Base-by-base conservation (phyloP, 2,888 invertebrate species). In the Aleiodes leptofemur region DNA sequence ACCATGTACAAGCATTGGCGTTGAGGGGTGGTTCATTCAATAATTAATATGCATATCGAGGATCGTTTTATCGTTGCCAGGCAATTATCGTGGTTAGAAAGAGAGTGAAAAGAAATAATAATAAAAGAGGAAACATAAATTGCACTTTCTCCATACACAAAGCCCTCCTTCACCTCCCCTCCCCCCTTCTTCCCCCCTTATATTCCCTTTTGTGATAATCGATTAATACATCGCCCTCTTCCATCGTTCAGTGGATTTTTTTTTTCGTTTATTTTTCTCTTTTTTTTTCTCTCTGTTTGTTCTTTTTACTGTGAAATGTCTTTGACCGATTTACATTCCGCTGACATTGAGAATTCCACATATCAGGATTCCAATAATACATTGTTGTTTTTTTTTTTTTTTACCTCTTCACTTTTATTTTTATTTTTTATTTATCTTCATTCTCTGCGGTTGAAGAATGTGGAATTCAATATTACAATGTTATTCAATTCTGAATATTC, bases 381-480 rank as follows among this genome's bases (percentile, higher is more conserved):
- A 68, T 75, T 57, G 72, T 75, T 78, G 76, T 78, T 76, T 80
- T 78, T 80, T 77, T 73, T 34, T 29, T 59, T 72, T 31, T 59
- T 59, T 69, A 57, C 31, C 69, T 53, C 23, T 64, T 31, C 69
- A 48, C 78, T 80, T 77, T 73, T 34, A 23, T 72, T 31, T 59
- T 59, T 69, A 23, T 23, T 53, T 34, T 34, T 68, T 68, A 64
- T 59, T 73, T 51, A 69, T 23, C 23, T 9, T 69, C 56, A 29
- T 50, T 69, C 29, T 68, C 14, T 59, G 57, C 57, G 71, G 51
- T 61, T 69, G 73, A 59, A 53, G 57, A 71, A 66, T 73, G 76
- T 72, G 87, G 86, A 86, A 87, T 87, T 85, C 85, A 82, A 87
- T 86, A 87, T 87, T 84, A 83, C 84, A 82, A 81, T 79, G 81